Evolutionary conservation across 2,797 vertebrate species (phyloP), one percentile per base, ranked within the genome.

Genomic region (Hapalemur alaotrensis): DNA sequence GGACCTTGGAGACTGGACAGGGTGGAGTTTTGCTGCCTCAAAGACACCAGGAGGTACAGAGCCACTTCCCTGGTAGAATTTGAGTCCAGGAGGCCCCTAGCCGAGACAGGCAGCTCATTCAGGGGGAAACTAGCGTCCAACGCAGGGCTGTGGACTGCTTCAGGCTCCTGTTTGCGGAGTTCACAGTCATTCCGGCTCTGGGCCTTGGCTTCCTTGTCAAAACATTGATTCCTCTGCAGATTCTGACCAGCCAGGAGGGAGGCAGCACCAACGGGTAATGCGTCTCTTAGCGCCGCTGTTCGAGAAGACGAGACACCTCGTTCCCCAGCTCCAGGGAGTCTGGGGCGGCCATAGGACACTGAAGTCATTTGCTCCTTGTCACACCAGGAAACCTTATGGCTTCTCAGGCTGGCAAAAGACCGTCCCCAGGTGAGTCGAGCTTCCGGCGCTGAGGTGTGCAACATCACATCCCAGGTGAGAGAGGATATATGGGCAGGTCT

Each of bases 281-380:
- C 7, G 38, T 92, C 95, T 97, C 67, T 94, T 88, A 95, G 79
- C 46, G 8, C 35, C 92, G 88, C 67, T 72, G 79, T 92, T 73
- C 72, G 93, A 96, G 93, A 89, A 95, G 93, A 93, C 0, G 0
- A 93, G 73, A 86, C 75, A 72, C 94, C 73, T 93, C n/a, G 78
- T 41, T 63, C 4, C 25, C 87, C 32, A 76, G 79, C 75, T 98
- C 92, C 95, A 5, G 97, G 52, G 93, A 92, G 83, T 80, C 91
- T 61, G 87, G 95, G 91, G 81, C 88, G 94, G 54, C 82, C 96
- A 94, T 75, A 78, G 70, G 96, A 97, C 97, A 80, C 84, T 80
- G 61, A 91, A 97, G 88, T 91, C 95, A 89, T 98, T 97, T 96
- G 78, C 79, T 97, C 91, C 90, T 83, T 97, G 95, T 98, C 97